Evolutionary conservation across 1,140 invertebrate species (phyloP), one percentile per base, ranked within the genome.

Genomic region (Atta colombica): DNA sequence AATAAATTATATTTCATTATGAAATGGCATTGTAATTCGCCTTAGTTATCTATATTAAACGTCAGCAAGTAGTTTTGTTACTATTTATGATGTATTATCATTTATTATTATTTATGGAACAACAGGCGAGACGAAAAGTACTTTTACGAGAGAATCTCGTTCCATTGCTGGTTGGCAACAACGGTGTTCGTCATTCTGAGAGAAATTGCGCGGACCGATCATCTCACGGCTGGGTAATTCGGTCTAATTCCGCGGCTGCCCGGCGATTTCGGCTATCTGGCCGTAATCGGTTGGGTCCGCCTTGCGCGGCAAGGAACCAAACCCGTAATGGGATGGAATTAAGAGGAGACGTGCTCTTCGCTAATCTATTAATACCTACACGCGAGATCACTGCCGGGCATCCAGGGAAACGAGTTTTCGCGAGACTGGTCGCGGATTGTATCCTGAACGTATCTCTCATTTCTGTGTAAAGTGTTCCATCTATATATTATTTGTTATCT

Each of bases 281-380:
- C 87, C 89, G 90, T 94, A 94, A 94, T 94, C 93, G 94, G 87
- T 85, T 77, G 88, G 93, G 77, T 86, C 92, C 93, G 93, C 92
- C 93, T 94, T 86, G 90, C 91, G 91, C 93, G 53, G 66, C 92
- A 88, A 89, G 85, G 84, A 93, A 89, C 88, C 87, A 84, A 93
- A 66, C 90, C 87, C 86, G 89, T 94, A 94, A 94, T 94, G 89
- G 92, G 92, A 93, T 93, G 92, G 86, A 94, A 94, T 94, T 94
- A 94, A 94, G 94, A 93, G 93, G 90, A 94, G 93, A 94, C 94
- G 94, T 94, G 93, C 93, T 89, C 92, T 94, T 93, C 93, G 94
- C 94, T 94, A 94, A 94, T 94, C 94, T 94, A 94, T 94, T 94
- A 94, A 94, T 94, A 93, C 92, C 90, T 94, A 91, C 91, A 92